These are phyloP conservation scores for Willowsia nigromaculata DNA, from an alignment of 2,888 invertebrate species.

Conservation along the genomic window DNA sequence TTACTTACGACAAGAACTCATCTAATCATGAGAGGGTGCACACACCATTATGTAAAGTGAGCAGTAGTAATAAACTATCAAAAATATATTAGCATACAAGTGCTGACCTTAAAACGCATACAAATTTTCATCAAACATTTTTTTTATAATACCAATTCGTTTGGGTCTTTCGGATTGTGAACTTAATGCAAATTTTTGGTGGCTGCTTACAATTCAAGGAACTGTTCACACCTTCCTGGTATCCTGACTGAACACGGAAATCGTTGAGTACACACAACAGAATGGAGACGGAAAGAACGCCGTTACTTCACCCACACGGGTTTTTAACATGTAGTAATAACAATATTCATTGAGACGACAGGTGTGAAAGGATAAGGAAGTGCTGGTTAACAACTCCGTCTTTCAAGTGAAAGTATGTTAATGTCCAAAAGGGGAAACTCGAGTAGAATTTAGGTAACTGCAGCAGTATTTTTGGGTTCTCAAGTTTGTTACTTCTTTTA, in stretches of 20 bases:
- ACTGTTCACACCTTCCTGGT: conserved; percentile 7
- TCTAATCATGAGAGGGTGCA: background rate
- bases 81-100: too few species aligned
- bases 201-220: background rate
- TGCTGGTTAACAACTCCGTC: background rate
- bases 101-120: too few species aligned
- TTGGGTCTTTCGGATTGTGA: background rate
- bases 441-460: background rate
- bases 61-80: too few species aligned
- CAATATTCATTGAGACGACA: conserved; percentile 10
- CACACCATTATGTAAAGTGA: too few species aligned
- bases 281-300: background rate
- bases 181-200: background rate
- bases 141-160: too few species aligned
- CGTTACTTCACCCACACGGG: background rate
- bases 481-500: too few species aligned
- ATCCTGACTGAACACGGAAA: conserved; percentile 21
- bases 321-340: background rate
- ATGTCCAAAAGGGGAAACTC: background rate
- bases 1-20: background rate
- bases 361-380: conserved; percentile 35
- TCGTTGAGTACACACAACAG: background rate
- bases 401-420: conserved; percentile 15
- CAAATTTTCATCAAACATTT: too few species aligned
- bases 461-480: background rate